Base-by-base conservation (phyloP, 2,797 vertebrate species). In the Pagetopsis macropterus region DNA sequence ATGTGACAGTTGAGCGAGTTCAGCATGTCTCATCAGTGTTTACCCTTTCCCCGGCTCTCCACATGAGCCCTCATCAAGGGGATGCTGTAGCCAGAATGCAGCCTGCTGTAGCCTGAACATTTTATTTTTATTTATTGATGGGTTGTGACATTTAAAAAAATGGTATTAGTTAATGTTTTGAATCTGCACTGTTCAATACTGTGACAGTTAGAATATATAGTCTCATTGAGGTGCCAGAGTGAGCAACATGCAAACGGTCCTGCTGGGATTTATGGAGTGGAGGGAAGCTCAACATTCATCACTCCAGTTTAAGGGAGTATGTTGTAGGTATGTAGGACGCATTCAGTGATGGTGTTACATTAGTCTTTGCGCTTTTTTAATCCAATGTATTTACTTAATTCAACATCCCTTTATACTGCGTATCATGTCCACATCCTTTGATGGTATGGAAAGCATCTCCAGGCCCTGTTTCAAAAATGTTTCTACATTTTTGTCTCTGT, bases 1-100 rank as follows among this genome's bases (percentile, higher is more conserved):
- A 65, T 60, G 84, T 83, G 81, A 84, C 90, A 84, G 89, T 88
- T 79, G 67, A 77, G 77, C 72, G 85, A 76, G 80, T 90, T 89
- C 85, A 82, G 84, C 86, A 88, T 83, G 81, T 79, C 82, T 84
- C 74, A 50, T 81, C 59, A 46, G 72, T 87, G 80, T 89, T 91
- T 90, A 88, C 88, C 81, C 80, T 88, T 89, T 81, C 61, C 65
- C 67, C 66, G 31, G 80, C 81, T 82, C 66, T 72, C 76, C 78
- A 82, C 72, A 90, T 80, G 87, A 89, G 84, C 59, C 71, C 68
- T 85, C 85, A 81, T 89, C 79, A 83, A 51, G 73, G 71, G 78
- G 76, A 57, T 49, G 46, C 64, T 65, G 49, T 19, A 44, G 70
- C 63, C 46, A 43, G 37, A 70, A 44, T 41, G 60, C 61, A 31